Base-by-base conservation (phyloP, 2,797 vertebrate species). In the Pseudocheirus occidentalis region DNA sequence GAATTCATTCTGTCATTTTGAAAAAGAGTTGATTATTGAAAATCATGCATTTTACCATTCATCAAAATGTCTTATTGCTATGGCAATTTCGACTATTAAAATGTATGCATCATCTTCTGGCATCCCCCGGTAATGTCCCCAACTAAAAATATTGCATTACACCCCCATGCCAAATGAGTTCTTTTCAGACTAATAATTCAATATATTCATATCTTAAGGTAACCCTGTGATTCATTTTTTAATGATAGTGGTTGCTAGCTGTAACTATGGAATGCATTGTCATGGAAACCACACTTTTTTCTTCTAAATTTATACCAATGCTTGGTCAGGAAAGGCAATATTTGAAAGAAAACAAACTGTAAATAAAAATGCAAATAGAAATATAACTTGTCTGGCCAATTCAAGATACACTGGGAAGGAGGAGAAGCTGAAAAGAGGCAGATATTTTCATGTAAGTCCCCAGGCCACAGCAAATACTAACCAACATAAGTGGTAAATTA, bases 201-300 rank as follows among this genome's bases (percentile, higher is more conserved):
- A 90, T 92, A 66, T 95, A 96, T 97, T 97, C 95, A 92, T 97
- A 98, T 97, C 96, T 98, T 98, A 98, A 98, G 98, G 98, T 98
- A 98, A 98, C 91, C 81, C 95, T 98, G 98, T 98, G 98, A 98
- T 98, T 98, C 98, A 98, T 98, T 93, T 87, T 97, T 97, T 95
- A 98, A 98, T 97, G 97, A 98, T 97, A 98, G 98, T 98, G 96
- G 96, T 97, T 98, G 98, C 96, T 97, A 97, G 96, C 98, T 98
- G 96, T 98, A 98, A 98, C 98, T 98, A 97, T 96, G 97, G 98
- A 98, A 98, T 98, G 94, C 94, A 98, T 98, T 98, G 97, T 98
- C 98, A 99, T 98, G 98, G 98, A 98, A 98, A 98, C 98, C 95
- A 97, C 95, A 92, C 96, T 95, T 97, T 97, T 58, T 81, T 55